Evolutionary conservation across 2,797 vertebrate genomes (phyloP).

Genomic region (Rhinogobio ventralis): DNA sequence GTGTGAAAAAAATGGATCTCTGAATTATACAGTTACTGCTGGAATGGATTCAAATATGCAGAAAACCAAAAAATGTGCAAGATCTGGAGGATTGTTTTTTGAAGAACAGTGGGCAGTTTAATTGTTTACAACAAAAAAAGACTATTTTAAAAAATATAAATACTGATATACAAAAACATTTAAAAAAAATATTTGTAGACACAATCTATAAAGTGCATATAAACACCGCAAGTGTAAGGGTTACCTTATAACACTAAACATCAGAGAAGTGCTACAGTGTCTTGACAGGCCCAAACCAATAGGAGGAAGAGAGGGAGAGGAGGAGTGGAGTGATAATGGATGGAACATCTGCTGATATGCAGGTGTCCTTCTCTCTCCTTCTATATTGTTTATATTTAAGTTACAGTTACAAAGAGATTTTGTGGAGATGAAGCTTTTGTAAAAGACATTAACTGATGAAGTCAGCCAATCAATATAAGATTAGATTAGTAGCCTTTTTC

Average conservation of each 20-base stretch:
- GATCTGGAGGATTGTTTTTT: neutral
- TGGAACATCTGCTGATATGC: slow-evolving; percentile 80
- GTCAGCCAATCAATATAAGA: neutral
- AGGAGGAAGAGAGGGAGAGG: slow-evolving; percentile 3
- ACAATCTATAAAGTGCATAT: neutral
- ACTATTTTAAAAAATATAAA: too few species aligned
- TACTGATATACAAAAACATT: too few species aligned
- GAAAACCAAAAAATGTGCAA: neutral
- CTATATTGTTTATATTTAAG: slow-evolving; percentile 63
- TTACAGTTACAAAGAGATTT: slow-evolving; percentile 2
- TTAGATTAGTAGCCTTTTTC: neutral
- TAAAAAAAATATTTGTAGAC: neutral
- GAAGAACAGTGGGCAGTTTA: neutral
- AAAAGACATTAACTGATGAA: neutral
- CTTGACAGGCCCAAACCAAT: slow-evolving; percentile 13
- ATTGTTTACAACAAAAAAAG: neutral
- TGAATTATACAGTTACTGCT: neutral
- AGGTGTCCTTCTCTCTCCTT: slow-evolving; percentile 74
- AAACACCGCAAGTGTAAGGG: neutral
- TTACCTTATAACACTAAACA: neutral
- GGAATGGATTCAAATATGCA: slow-evolving; percentile 8
- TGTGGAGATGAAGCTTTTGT: neutral
- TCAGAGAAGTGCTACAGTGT: neutral
- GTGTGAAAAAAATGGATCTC: neutral
- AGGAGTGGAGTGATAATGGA: slow-evolving; percentile 73